Evolutionary conservation across 2,113 vertebrate species (phyloP), one percentile per base, ranked within the genome.

Genomic region (Clinocottus analis): DNA sequence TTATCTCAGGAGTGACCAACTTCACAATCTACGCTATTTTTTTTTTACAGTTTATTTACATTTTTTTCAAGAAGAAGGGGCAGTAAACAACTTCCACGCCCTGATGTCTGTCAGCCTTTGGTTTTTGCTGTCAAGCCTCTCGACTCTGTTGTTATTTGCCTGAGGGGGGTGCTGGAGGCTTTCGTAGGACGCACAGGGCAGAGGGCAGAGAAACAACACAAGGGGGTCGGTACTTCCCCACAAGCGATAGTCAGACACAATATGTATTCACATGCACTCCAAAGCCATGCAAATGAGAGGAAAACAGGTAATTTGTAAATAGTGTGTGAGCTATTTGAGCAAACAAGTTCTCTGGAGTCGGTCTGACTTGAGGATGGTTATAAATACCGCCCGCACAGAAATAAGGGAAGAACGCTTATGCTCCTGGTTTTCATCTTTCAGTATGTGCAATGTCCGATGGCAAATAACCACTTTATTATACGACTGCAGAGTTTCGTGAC

Each of bases 141-240:
- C 2, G 64, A 45, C 55, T 61, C 41, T 16, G 51, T 51, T 53
- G 16, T 21, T 53, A 53, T 75, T 65, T 81, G 79, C 85, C 85
- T 72, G 66, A 60, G 47, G 74, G 61, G 61, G 59, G 56, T 59
- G 85, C 82, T 79, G 55, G 49, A 79, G 77, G 69, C 58, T 45
- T 61, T 71, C 37, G 37, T 67, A 25, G 72, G 65, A 45, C 59
- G 27, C 10, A 23, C 53, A 53, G 59, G 62, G 53, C 29, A 70
- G 25, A 71, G 49, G 49, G 49, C 71, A 78, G 65, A 51, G 12
- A 63, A 55, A 60, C n/a, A 72, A 60, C 63, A 59, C 2, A 25
- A 61, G 41, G 55, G n/a, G 45, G 27, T 62, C 41, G 25, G 3
- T 64, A 31, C 17, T 31, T 43, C 19, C 56, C 16, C 51, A 61